A percentile compares a stretch with the other conserved stretches of the same genome.
phyloP scores from a whole-genome alignment of 2,113 vertebrate genomes.

The Theristicus caerulescens region DNA sequence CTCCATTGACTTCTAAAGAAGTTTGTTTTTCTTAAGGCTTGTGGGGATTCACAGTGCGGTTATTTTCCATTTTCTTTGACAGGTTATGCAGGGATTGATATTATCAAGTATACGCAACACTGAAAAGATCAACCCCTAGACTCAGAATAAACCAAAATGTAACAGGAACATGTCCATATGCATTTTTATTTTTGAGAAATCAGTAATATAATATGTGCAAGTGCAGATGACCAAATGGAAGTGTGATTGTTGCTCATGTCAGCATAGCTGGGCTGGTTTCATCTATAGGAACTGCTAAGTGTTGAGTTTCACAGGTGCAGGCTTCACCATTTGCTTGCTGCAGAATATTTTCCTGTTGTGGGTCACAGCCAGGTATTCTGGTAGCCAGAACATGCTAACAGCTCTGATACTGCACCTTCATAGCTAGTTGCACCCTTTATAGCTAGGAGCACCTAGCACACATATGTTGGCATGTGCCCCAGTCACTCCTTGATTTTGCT shows the following conservation, averaged over 20 bases:
- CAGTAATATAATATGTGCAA: not conserved
- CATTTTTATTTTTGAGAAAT: not conserved
- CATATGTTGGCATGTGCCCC: accelerated
- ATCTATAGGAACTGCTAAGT: not conserved
- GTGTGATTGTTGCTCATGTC: slow-evolving; percentile 18
- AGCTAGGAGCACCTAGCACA: not conserved
- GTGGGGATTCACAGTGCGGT: not conserved
- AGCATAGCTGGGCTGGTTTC: not conserved
- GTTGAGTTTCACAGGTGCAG: slow-evolving; percentile 10
- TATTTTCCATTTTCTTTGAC: not conserved
- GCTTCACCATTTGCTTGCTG: not conserved
- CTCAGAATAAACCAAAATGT: not conserved
- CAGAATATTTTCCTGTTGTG: not conserved
- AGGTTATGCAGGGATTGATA: not conserved
- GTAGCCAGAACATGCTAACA: not conserved
- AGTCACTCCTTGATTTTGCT: not conserved
- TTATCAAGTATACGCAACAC: not conserved
- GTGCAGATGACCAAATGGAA: slow-evolving; percentile 6
- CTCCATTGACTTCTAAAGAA: not conserved
- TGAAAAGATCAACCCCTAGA: not conserved
- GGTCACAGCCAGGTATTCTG: not conserved
- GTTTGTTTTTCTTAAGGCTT: not conserved
- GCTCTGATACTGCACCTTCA: not conserved
- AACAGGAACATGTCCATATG: not conserved
- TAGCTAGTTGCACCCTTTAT: not conserved